Base-by-base conservation (phyloP, 2,797 vertebrate genomes). In the Babyrousa celebensis region DNA sequence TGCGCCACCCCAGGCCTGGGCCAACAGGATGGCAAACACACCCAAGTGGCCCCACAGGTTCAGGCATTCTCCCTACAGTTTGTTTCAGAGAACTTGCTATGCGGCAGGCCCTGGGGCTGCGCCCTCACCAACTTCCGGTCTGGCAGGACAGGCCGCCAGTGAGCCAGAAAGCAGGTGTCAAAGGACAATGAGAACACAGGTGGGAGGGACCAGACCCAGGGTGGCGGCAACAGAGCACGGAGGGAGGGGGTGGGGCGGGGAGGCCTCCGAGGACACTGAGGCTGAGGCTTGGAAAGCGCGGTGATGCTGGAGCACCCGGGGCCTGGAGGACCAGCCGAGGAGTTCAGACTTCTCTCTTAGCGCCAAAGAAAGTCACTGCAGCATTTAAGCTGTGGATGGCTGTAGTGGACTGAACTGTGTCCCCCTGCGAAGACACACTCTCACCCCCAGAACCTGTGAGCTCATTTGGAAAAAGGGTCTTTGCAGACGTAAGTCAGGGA, bases 51-150 rank as follows among this genome's bases (percentile, higher is more conserved):
- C 60, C 14, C 17, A 36, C 1, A 11, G 67, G 60, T 14, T 86
- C 74, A n/a, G 2, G 1, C 11, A 9, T 17, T 52, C 40, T 62
- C 17, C 80, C 54, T 23, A 43, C n/a, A 52, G 48, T 32, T 9
- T 3, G 58, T 36, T 21, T 48, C 0, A 3, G 75, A 48, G 43
- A 85, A 32, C 4, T 0, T 23, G 27, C 17, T 16, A 40, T 0
- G 2, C 1, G 48, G 32, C 48, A 80, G 94, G 36, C 18, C 32
- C 58, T 6, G 32, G 72, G 23, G 36, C 27, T 25, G 5, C 0
- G 23, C 3, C 16, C 65, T 58, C 5, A 1, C 1, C 9, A 52
- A 3, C 48, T 25, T 40, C 10, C 7, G 7, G 40, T 79, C 21
- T 16, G 32, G 54, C 40, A 63, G 18, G 21, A 18, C 25, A 36